Percentiles rank a stretch among this genome's conserved stretches.
phyloP scores from a whole-genome alignment of 1,140 invertebrate species.

The Bombyx mandarina region DNA sequence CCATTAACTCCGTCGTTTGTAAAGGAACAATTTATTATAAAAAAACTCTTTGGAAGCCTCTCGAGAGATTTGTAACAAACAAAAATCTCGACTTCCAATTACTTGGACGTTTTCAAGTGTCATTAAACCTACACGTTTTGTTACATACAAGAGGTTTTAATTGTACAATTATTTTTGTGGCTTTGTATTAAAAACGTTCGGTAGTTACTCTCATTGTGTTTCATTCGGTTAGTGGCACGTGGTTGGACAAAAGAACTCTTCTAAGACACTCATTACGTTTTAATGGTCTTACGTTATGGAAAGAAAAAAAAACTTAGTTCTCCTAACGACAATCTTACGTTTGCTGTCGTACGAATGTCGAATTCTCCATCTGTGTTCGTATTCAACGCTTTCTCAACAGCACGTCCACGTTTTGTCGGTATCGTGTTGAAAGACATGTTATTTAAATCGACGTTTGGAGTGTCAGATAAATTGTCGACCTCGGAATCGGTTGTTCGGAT shows the following conservation, averaged over 20 bases:
- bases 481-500: slow-evolving; percentile 55
- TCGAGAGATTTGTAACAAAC: slow-evolving; percentile 12
- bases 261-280: slow-evolving; percentile 62
- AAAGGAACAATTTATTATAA: no score
- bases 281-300: slow-evolving; percentile 51
- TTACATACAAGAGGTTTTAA: slow-evolving; percentile 41
- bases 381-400: not conserved
- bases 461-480: slow-evolving; percentile 61
- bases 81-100: slow-evolving; percentile 57
- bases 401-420: slow-evolving; percentile 9
- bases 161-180: slow-evolving; percentile 62
- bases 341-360: not conserved
- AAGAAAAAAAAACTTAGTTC: slow-evolving; percentile 29
- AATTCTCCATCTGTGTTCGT: not conserved
- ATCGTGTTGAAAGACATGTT: slow-evolving; percentile 50
- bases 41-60: no score
- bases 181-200: slow-evolving; percentile 30
- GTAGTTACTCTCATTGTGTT: slow-evolving; percentile 58
- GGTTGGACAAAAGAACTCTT: slow-evolving; percentile 56
- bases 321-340: slow-evolving; percentile 2
- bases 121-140: slow-evolving; percentile 36
- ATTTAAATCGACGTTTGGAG: slow-evolving; percentile 61
- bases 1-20: no score
- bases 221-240: slow-evolving; percentile 51
- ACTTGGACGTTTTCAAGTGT: slow-evolving; percentile 50